Base-by-base conservation (phyloP, 2,113 vertebrate genomes). In the Salminus brasiliensis region DNA sequence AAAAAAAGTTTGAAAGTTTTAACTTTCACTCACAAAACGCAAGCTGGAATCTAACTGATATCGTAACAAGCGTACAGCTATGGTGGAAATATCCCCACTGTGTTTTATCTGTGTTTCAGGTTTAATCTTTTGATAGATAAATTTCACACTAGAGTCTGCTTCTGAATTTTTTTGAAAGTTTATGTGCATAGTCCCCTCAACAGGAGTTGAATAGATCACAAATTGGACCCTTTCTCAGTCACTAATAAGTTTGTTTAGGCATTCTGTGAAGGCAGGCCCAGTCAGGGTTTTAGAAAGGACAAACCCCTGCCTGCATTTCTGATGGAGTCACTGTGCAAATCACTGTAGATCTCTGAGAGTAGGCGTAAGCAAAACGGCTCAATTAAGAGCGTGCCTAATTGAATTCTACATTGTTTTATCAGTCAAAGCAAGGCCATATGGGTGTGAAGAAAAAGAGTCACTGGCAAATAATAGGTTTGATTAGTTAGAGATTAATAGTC, bases 371-470 rank as follows among this genome's bases (percentile, higher is more conserved):
- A 85, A 85, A 88, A 85, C 66, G 71, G 84, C 85, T 90, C 75
- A 84, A 85, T 90, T 89, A 90, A 68, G 74, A 82, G 11, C 7
- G 25, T 71, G 78, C 77, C 84, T 89, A 89, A 90, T 84, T 89
- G n/a, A 86, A 88, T 85, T 80, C 71, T 57, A 74, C 0, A 5
- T 57, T 41, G 32, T 72, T 41, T 36, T 72, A 79, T 62, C 43
- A 41, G 13, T 75, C 83, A 65, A 59, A 30, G 53, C 53, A n/a
- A 39, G 36, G n/a, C 39, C 10, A 21, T 43, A n/a, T 23, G 18
- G 62, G 60, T 32, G 52, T 27, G 25, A 71, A 41, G 53, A 21
- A 18, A 21, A 27, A 53, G 73, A 80, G 76, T 72, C 16, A 82
- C 12, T 47, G 60, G 32, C 9, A 34, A 21, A 34, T 63, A 62